A percentile compares a stretch with the other conserved stretches of the same genome.
These are phyloP conservation scores for Sparidentex hasta DNA, from an alignment of 2,797 vertebrate genomes.

Conservation along the genomic window DNA sequence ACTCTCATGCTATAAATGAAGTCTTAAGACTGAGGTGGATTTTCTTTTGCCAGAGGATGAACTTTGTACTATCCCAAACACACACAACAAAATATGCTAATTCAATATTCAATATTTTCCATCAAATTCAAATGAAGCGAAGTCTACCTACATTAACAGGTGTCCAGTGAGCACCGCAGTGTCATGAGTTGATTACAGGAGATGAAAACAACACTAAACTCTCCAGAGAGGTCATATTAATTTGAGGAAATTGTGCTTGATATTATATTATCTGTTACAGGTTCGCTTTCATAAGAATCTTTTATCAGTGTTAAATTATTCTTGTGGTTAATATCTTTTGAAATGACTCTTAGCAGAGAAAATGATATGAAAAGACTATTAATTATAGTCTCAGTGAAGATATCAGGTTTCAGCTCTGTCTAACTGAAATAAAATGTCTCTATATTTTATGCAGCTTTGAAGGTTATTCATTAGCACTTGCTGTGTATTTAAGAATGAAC, in stretches of 20 bases:
- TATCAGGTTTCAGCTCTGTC: neutral
- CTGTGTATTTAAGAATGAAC: neutral
- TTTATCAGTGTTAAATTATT: neutral
- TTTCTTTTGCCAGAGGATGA: neutral
- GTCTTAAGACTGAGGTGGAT: neutral
- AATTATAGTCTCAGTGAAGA: neutral
- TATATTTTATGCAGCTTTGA: neutral
- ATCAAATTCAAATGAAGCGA: slow-evolving; percentile 36
- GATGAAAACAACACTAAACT: slow-evolving; percentile 15
- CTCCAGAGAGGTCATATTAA: neutral
- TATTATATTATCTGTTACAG: neutral
- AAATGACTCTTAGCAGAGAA: neutral
- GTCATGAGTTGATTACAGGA: slow-evolving; percentile 28
- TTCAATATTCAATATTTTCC: slow-evolving; percentile 3
- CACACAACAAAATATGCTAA: slow-evolving; percentile 36
- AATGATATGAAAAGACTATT: neutral
- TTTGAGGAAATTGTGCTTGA: neutral
- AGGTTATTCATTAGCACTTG: neutral
- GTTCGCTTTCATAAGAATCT: neutral
- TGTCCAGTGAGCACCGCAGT: neutral
- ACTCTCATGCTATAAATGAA: neutral
- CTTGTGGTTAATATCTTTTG: neutral
- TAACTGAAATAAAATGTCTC: neutral
- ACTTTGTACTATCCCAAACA: slow-evolving; percentile 6
- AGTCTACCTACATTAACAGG: slow-evolving; percentile 12